A percentile compares a stretch with the other conserved stretches of the same genome.
Evolutionary conservation across 2,113 vertebrate genomes (phyloP).

Genomic region (Camelus bactrianus): DNA sequence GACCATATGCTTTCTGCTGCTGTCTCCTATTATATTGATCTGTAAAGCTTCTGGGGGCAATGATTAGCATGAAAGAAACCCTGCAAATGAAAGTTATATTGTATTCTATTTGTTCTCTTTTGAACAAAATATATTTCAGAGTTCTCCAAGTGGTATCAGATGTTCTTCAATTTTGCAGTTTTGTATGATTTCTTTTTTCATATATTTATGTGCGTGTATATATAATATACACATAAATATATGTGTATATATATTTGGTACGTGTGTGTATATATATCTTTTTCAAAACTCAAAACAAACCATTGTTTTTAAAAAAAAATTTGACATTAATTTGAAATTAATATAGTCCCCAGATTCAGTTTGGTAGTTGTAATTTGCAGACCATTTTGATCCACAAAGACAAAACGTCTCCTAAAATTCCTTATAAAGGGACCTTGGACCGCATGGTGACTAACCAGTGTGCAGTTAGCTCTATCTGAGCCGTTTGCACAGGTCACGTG

Average conservation of each 20-base stretch:
- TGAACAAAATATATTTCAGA: constrained; percentile 63
- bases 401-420: constrained; percentile 12
- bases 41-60: constrained; percentile 66
- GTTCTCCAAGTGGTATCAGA: constrained; percentile 68
- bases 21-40: constrained; percentile 77
- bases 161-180: constrained; percentile 56
- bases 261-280: not conserved
- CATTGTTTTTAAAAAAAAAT: not conserved
- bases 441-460: not conserved
- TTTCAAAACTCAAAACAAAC: not conserved
- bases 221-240: too few relatives aligned
- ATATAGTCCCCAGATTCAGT: not conserved
- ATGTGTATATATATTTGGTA: rapidly evolving
- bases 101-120: constrained; percentile 73
- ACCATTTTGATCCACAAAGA: not conserved
- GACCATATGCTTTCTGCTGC: constrained; percentile 74
- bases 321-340: constrained; percentile 33
- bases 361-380: not conserved
- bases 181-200: not conserved
- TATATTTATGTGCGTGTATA: not conserved
- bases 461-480: not conserved
- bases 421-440: not conserved
- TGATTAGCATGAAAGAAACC: constrained; percentile 74
- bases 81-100: constrained; percentile 50
- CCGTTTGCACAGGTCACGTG: not conserved